Evolutionary conservation across 2,113 vertebrate species (phyloP), one percentile per base, ranked within the genome.

Genomic region (Otis tarda): DNA sequence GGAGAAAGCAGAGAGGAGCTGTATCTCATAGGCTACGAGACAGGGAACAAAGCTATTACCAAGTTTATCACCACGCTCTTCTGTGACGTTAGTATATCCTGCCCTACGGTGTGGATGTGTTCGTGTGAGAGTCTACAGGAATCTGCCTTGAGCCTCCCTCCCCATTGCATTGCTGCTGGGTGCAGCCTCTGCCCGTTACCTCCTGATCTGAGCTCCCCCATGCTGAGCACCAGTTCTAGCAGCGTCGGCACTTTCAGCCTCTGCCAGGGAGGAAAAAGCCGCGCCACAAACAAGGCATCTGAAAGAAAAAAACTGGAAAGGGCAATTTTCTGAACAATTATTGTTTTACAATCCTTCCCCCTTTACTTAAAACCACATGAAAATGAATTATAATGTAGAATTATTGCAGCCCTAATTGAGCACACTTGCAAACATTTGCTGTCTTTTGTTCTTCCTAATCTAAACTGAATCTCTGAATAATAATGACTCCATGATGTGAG

Each of bases 381-480:
- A 84, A 73, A n/a, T 2, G 3, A 79, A 56, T 37, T 23, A 50
- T 56, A 82, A 23, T 43, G 53, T 76, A 64, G 73, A 95, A 68
- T 87, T 67, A 17, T 9, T 59, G 14, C 19, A 73, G 53, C 14
- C 13, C 17, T 90, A 91, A 92, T 25, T 61, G 56, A 95, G 23
- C 43, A n/a, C 30, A 74, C 57, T 87, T 84, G 39, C 52, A 97
- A 96, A 95, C 53, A 87, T 61, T 69, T 84, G 15, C 37, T 70
- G 2, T 61, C 50, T 97, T 88, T 93, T 90, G 69, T 91, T 97
- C 92, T 92, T 90, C 64, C 68, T 94, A 93, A 96, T 97, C 93
- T 96, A 96, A 97, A 96, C 89, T 94, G 92, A 97, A 96, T 97
- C 93, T 95, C 28, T 75, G 88, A 50, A 55, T 71, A 82, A 43